Evolutionary conservation across 2,113 vertebrate genomes (phyloP).

Genomic region (Myotis lucifugus): DNA sequence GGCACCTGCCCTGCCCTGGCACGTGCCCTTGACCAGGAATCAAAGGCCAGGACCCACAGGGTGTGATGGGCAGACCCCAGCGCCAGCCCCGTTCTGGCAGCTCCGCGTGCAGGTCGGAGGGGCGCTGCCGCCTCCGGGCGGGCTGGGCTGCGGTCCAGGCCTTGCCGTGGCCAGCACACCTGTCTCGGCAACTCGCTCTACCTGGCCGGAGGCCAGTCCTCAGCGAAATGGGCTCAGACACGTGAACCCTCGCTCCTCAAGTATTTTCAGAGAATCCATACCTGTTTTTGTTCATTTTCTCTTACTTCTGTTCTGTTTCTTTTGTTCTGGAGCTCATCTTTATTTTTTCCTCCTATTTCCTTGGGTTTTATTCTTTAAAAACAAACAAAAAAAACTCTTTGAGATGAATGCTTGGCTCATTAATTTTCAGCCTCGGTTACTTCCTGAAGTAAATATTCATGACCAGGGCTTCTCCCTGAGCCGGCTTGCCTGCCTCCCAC

Average conservation of each 20-base stretch:
- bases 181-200: background rate
- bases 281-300: background rate
- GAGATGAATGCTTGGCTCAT: background rate
- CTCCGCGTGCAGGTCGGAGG: rapidly evolving
- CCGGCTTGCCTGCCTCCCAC: background rate
- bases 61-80: background rate
- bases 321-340: background rate
- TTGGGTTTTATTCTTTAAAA: background rate
- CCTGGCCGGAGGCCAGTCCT: background rate
- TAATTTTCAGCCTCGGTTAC: background rate
- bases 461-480: background rate
- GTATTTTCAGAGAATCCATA: background rate
- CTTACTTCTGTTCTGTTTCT: background rate
- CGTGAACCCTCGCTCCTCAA: background rate
- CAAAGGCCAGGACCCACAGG: background rate
- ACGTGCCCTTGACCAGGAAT: no score
- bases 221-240: background rate
- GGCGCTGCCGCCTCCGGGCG: background rate
- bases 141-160: background rate
- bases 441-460: background rate
- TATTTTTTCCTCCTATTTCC: background rate
- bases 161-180: background rate
- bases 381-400: background rate
- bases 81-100: background rate
- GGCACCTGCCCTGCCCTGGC: background rate